Conservation (phyloP, 1,140 invertebrate genomes). For the Cotesia chilonis region DNA sequence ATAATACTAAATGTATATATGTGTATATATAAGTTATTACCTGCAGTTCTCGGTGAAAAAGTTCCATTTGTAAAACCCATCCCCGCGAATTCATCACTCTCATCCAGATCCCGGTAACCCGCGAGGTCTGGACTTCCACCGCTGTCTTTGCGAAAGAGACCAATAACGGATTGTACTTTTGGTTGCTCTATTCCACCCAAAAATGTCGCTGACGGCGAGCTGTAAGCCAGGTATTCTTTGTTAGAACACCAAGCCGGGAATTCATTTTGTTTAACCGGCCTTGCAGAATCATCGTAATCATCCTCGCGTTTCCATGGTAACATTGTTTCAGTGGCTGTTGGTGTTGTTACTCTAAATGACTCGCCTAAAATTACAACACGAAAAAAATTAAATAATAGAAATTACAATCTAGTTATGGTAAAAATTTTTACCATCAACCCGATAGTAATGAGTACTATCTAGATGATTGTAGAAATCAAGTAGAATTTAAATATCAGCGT, state of each 20-base stretch:
- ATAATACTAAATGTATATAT: constrained; percentile 34
- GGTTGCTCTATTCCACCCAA: constrained; percentile 71
- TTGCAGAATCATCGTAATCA: constrained; percentile 72
- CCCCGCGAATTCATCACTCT: constrained; percentile 55
- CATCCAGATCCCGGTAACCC: constrained; percentile 53
- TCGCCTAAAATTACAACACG: constrained; percentile 56
- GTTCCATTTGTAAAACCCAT: constrained; percentile 48
- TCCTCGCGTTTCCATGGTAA: constrained; percentile 90
- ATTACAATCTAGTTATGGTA: too few relatives aligned
- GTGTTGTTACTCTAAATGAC: constrained; percentile 78
- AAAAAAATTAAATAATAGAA: too few relatives aligned
- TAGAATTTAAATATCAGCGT: too few relatives aligned
- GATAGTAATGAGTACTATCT: too few relatives aligned
- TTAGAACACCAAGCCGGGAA: constrained; percentile 92
- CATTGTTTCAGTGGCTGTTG: constrained; percentile 84
- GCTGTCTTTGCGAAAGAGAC: constrained; percentile 64
- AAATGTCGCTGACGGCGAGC: constrained; percentile 89
- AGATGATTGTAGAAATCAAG: too few relatives aligned
- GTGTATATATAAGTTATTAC: constrained; percentile 40
- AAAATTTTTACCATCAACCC: too few relatives aligned
- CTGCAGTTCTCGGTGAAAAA: constrained; percentile 53
- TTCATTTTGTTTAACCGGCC: constrained; percentile 84
- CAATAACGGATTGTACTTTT: constrained; percentile 65
- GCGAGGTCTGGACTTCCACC: constrained; percentile 51
- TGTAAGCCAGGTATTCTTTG: constrained; percentile 91